Evolutionary conservation across 2,113 vertebrate genomes (phyloP).

Genomic region (Semnornis frantzii): DNA sequence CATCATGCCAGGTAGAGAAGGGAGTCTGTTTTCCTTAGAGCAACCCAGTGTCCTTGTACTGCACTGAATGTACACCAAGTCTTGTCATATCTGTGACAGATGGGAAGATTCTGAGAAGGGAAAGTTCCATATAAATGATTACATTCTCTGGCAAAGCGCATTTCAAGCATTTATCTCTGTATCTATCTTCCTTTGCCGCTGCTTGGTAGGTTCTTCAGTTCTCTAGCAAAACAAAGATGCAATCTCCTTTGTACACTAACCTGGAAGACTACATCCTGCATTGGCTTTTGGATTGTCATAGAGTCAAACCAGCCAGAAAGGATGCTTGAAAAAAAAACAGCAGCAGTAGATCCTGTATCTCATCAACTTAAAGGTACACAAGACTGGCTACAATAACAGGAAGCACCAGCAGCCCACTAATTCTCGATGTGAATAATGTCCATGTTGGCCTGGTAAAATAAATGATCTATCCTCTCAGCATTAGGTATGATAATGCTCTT

Average conservation of each 20-base stretch:
- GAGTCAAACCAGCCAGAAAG: not conserved
- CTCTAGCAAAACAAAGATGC: no score
- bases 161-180: not conserved
- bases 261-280: not conserved
- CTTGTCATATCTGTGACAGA: not conserved
- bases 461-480: not conserved
- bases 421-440: not conserved
- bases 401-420: not conserved
- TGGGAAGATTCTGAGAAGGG: not conserved
- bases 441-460: not conserved
- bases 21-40: not conserved
- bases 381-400: not conserved
- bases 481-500: not conserved
- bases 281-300: not conserved
- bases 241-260: rapidly evolving
- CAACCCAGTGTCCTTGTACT: not conserved
- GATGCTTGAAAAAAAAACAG: not conserved
- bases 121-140: not conserved
- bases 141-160: not conserved
- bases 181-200: not conserved
- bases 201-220: not conserved
- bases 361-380: not conserved
- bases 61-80: rapidly evolving
- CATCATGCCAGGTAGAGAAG: not conserved
- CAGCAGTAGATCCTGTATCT: not conserved